phyloP scores from a whole-genome alignment of 2,113 vertebrate species.

The Hystrix cristata region DNA sequence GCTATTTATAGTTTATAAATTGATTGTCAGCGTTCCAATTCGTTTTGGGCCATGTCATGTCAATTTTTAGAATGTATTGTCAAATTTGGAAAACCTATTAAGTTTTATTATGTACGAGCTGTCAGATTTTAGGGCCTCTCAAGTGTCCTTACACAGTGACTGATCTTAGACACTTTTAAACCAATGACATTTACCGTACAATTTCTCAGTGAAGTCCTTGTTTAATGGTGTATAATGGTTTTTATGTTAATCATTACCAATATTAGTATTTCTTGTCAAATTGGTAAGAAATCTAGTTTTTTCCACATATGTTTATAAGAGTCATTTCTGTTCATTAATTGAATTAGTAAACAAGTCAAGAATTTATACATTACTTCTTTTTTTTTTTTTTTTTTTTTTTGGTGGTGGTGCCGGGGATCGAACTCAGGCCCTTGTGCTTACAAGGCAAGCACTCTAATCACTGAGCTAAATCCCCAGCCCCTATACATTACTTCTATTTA shows the following conservation, averaged over 20 bases:
- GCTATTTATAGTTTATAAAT: constrained; percentile 1
- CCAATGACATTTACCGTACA: background rate
- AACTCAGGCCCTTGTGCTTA: no score
- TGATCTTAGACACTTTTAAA: constrained; percentile 52
- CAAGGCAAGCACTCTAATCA: no score
- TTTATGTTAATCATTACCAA: constrained; percentile 31
- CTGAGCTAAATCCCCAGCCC: no score
- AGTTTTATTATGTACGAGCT: constrained; percentile 4
- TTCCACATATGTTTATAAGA: constrained; percentile 32
- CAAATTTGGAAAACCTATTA: constrained; percentile 27
- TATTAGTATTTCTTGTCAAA: constrained; percentile 56
- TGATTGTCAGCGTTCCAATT: constrained; percentile 1
- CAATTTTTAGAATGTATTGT: constrained; percentile 41
- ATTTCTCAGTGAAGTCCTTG: background rate
- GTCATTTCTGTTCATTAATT: constrained; percentile 17
- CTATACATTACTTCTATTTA: background rate
- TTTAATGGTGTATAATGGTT: background rate
- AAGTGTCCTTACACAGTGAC: background rate
- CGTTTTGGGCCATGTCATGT: background rate
- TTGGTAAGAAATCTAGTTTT: constrained; percentile 30
- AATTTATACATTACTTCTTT: background rate
- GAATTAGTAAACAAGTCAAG: background rate
- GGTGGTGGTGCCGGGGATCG: no score
- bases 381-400: background rate
- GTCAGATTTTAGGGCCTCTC: background rate